These are phyloP conservation scores for Drosophila merina DNA, from an alignment of 2,888 invertebrate genomes.

Conservation along the genomic window DNA sequence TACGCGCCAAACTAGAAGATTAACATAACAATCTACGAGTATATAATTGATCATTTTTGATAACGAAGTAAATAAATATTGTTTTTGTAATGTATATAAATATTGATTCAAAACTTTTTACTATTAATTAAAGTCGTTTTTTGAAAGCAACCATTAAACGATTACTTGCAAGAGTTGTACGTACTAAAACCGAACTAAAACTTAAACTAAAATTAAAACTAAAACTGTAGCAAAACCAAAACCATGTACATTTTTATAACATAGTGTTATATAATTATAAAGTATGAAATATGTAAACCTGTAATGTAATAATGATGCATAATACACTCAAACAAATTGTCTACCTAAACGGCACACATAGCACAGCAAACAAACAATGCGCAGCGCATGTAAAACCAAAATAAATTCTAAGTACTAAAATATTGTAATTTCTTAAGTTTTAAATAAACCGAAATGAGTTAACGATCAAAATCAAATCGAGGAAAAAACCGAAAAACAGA, in stretches of 20 bases:
- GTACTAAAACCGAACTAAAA: constrained; percentile 35
- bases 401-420: constrained; percentile 70
- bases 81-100: constrained; percentile 52
- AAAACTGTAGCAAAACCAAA: constrained; percentile 71
- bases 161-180: constrained; percentile 67
- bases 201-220: constrained; percentile 29
- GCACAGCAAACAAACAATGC: constrained; percentile 75
- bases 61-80: constrained; percentile 58
- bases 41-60: constrained; percentile 66
- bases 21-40: constrained; percentile 50
- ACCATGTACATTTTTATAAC: constrained; percentile 69
- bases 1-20: constrained; percentile 78
- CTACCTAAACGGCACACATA: constrained; percentile 71
- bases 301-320: constrained; percentile 69
- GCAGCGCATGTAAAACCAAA: constrained; percentile 81
- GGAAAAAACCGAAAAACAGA: constrained; percentile 2
- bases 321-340: constrained; percentile 75
- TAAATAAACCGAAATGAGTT: constrained; percentile 79
- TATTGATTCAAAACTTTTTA: constrained; percentile 54
- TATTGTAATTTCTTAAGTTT: constrained; percentile 74
- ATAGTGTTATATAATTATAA: constrained; percentile 69
- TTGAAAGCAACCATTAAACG: constrained; percentile 42
- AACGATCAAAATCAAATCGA: constrained; percentile 72
- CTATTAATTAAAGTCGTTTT: constrained; percentile 46
- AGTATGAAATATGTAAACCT: constrained; percentile 56